phyloP scores from a whole-genome alignment of 2,797 vertebrate species.

The Rhinoraja longicauda region DNA sequence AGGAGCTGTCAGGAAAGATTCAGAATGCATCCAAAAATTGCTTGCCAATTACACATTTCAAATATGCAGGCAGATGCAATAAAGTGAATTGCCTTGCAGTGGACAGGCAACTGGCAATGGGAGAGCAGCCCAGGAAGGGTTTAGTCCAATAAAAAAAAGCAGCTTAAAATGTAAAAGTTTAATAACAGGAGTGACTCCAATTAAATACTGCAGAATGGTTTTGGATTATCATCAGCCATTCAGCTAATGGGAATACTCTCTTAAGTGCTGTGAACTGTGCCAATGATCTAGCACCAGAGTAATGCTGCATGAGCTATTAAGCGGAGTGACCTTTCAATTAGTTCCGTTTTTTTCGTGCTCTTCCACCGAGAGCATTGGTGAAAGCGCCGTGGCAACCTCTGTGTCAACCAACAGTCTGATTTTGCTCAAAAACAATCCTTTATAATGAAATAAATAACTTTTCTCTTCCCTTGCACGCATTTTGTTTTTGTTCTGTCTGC shows the following conservation, averaged over 20 bases:
- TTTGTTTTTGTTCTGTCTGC: background rate
- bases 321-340: slow-evolving; percentile 18
- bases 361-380: background rate
- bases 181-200: slow-evolving; percentile 30
- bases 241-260: slow-evolving; percentile 31
- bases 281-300: slow-evolving; percentile 9
- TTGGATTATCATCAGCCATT: slow-evolving; percentile 22
- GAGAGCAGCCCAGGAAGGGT: background rate
- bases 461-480: background rate
- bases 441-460: background rate
- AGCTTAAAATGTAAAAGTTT: background rate
- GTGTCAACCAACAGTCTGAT: slow-evolving; percentile 6
- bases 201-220: slow-evolving; percentile 5
- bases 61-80: background rate
- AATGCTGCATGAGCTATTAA: slow-evolving; percentile 19
- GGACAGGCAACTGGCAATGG: too few relatives aligned
- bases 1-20: background rate
- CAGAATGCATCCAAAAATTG: background rate
- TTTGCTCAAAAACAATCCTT: too few relatives aligned
- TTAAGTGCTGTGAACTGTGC: slow-evolving; percentile 2
- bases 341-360: slow-evolving; percentile 1
- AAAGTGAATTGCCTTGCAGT: background rate
- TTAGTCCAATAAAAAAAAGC: background rate
- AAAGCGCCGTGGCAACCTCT: background rate
- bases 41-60: background rate